Evolutionary conservation across 2,888 invertebrate genomes (phyloP), one percentile per base, ranked within the genome.

Genomic region (Trachelus tabidus): DNA sequence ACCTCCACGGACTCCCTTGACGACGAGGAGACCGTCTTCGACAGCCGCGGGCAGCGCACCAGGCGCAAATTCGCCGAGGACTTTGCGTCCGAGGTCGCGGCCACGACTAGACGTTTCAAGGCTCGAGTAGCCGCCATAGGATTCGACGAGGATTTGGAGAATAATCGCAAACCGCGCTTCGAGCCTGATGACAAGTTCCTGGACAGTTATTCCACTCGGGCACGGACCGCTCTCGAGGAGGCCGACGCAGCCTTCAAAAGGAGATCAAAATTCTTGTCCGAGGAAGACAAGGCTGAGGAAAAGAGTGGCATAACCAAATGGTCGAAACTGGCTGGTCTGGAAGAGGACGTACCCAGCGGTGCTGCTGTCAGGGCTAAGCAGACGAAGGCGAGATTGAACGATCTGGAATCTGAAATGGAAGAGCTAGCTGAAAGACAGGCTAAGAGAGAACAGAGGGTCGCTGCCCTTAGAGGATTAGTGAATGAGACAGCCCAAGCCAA

Each of bases 341-440:
- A 93, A 73, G 87, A 88, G 15, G 85, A 87, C 1, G 84, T 82
- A 0, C 30, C 82, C 80, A 93, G 92, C 80, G 94, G 94, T 0
- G 96, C 96, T 0, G 93, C 93, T 33, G 92, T 93, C 73, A 91
- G 96, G 75, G 96, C 96, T 0, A 94, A 94, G 84, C 94, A 93
- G 37, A 93, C 95, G 2, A 93, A 95, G 82, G 95, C 95, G 12
- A 94, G 96, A 75, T 92, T 96, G 31, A 93, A 93, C 68, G 96
- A 96, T 86, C 92, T 96, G 73, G 96, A 96, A 87, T 94, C 94
- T 75, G 96, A 96, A 90, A 96, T 96, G 95, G 93, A 94, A 71
- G 95, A 95, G 83, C 91, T 96, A 79, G 94, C 93, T 31, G 95
- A 96, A 87, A 94, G 94, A 86, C 94, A 94, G 85, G 94, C 94